These are phyloP conservation scores for Periophthalmus magnuspinnatus DNA, from an alignment of 2,797 vertebrate species.

Conservation along the genomic window DNA sequence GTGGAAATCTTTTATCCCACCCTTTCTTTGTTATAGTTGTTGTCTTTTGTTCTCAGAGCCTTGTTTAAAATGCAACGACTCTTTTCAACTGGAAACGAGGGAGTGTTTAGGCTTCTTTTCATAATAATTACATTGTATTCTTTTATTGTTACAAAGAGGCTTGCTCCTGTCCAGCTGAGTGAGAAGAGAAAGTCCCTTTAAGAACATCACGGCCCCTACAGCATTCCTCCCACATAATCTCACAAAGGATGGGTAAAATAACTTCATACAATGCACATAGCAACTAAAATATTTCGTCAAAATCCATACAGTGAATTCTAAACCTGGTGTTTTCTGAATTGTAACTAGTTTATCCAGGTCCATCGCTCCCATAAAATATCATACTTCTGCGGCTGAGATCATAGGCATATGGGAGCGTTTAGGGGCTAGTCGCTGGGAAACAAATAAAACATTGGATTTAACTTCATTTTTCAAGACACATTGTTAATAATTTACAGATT, in stretches of 20 bases:
- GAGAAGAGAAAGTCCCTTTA: constrained; percentile 25
- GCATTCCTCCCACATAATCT: not conserved
- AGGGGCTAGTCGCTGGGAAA: constrained; percentile 12
- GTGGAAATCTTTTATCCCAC: constrained; percentile 3
- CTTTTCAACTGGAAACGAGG: constrained; percentile 52
- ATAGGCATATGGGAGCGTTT: constrained; percentile 56
- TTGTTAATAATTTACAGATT: constrained; percentile 2
- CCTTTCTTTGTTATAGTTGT: constrained; percentile 4
- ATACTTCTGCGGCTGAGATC: constrained; percentile 38
- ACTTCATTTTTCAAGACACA: constrained; percentile 3
- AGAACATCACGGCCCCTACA: constrained; percentile 31
- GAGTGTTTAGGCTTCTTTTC: constrained; percentile 24
- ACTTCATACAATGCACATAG: not conserved
- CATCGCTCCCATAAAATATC: constrained; percentile 23
- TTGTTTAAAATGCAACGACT: constrained; percentile 39
- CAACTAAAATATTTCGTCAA: not conserved
- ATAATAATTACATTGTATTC: constrained; percentile 36
- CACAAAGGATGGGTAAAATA: not conserved
- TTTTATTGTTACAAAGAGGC: constrained; percentile 26
- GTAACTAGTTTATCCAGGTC: not conserved
- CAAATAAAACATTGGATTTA: constrained; percentile 3
- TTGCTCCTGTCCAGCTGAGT: constrained; percentile 48
- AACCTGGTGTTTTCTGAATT: constrained; percentile 6
- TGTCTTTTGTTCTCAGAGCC: constrained; percentile 2
- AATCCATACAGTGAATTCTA: constrained; percentile 16